Evolutionary conservation across 2,888 invertebrate genomes (phyloP).

Genomic region (Margaritifera margaritifera): DNA sequence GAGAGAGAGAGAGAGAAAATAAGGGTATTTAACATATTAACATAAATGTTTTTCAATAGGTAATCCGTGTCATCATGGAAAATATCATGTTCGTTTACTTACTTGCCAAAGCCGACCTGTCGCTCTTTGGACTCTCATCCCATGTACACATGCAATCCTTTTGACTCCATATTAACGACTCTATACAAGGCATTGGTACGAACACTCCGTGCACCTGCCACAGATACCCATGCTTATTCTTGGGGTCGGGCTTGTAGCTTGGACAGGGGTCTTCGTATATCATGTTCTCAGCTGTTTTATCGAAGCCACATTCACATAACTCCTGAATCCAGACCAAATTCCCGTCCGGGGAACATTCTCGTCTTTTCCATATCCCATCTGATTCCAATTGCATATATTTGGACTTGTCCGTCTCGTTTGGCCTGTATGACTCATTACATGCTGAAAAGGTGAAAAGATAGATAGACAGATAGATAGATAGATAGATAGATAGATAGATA

Average conservation of each 20-base stretch:
- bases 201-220: slow-evolving; percentile 26
- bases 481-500: too few species aligned
- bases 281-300: slow-evolving; percentile 26
- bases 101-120: too few species aligned
- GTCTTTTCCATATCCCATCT: slow-evolving; percentile 26
- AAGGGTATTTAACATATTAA: too few species aligned
- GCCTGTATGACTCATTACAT: slow-evolving; percentile 30
- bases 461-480: too few species aligned
- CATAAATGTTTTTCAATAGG: too few species aligned
- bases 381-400: slow-evolving; percentile 32
- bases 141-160: slow-evolving; percentile 27
- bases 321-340: slow-evolving; percentile 55
- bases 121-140: too few species aligned
- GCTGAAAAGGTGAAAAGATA: slow-evolving; percentile 8
- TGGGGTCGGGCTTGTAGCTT: slow-evolving; percentile 19
- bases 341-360: slow-evolving; percentile 27
- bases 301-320: slow-evolving; percentile 45
- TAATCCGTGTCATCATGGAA: too few species aligned
- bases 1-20: too few species aligned
- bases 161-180: slow-evolving; percentile 35
- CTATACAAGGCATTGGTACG: slow-evolving; percentile 27
- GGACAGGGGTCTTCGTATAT: slow-evolving; percentile 22
- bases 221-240: slow-evolving; percentile 26
- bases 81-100: too few species aligned
- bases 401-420: slow-evolving; percentile 16